Conservation (phyloP, 2,888 invertebrate species). For the Petrophora chlorosata region DNA sequence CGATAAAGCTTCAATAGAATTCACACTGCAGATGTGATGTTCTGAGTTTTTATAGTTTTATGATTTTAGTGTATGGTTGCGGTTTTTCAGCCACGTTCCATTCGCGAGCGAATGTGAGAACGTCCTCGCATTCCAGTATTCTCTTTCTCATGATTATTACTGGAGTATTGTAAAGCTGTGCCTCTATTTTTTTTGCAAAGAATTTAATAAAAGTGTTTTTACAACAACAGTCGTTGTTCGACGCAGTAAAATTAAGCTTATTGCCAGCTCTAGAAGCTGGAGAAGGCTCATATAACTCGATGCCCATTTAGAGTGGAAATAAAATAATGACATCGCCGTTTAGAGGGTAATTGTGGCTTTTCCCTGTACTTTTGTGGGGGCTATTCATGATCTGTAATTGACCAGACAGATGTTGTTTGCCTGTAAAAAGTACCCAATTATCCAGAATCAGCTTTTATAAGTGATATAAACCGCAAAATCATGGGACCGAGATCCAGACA, state of each 20-base stretch:
- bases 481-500: too few species aligned
- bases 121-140: conserved; percentile 33
- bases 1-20: too few species aligned
- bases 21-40: too few species aligned
- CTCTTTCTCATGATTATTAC: not conserved
- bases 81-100: conserved; percentile 13
- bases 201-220: conserved; percentile 41
- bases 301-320: conserved; percentile 29
- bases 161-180: conserved; percentile 2
- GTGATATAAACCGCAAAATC: not conserved
- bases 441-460: not conserved
- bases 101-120: conserved; percentile 36
- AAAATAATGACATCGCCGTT: conserved; percentile 15
- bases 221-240: conserved; percentile 39
- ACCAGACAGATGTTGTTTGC: conserved; percentile 5
- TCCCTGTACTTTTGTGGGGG: not conserved
- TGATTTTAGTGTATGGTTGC: conserved; percentile 14
- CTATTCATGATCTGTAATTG: conserved; percentile 10
- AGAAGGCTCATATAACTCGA: conserved; percentile 35
- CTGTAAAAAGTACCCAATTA: conserved; percentile 22
- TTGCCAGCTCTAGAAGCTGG: conserved; percentile 39
- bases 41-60: conserved; percentile 7
- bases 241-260: conserved; percentile 48
- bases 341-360: conserved; percentile 7
- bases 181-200: conserved; percentile 35